Base-by-base conservation (phyloP, 2,113 vertebrate genomes). In the Ameiurus melas region DNA sequence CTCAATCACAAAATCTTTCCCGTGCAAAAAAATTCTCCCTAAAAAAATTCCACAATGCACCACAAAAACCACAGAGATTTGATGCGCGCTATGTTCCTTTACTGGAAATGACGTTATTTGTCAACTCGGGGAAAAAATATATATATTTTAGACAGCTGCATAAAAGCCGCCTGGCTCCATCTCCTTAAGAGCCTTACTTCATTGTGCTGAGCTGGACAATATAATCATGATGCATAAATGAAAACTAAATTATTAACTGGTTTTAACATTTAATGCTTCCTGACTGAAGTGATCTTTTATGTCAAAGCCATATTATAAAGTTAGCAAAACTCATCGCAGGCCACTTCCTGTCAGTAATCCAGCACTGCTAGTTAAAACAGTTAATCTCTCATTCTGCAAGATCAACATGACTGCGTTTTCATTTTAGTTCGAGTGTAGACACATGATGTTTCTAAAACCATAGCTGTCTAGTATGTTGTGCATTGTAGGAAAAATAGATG, bases 191-290 rank as follows among this genome's bases (percentile, higher is more conserved):
- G 78, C 62, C 27, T 87, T 80, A 43, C 27, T 39, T 71, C 36
- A 57, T 87, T 73, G 60, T 83, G 80, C 86, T 87, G 86, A 83
- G 79, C 30, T 83, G 33, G 36, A 47, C 57, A 47, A 39, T 80
- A 0, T 33, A 70, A 27, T 75, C 5, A 83, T 13, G 79, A 60
- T 60, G 66, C 79, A 83, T 53, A 73, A 87, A 83, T 71, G 25
- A 87, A 75, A 83, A 51, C 64, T 87, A 47, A 87, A 87, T 87
- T 87, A 87, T 87, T 87, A 83, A 87, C 86, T 83, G 25, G 80
- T 60, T 83, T 83, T 62, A 87, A 14, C 53, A 77, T 79, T 66
- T 86, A 79, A 66, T 66, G 86, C 39, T 83, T 62, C 80, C 80
- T 87, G 68, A 83, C 62, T 83, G 80, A 83, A 66, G 62, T 55